These are phyloP conservation scores for Tragulus kanchil DNA, from an alignment of 2,113 vertebrate genomes.

Conservation along the genomic window DNA sequence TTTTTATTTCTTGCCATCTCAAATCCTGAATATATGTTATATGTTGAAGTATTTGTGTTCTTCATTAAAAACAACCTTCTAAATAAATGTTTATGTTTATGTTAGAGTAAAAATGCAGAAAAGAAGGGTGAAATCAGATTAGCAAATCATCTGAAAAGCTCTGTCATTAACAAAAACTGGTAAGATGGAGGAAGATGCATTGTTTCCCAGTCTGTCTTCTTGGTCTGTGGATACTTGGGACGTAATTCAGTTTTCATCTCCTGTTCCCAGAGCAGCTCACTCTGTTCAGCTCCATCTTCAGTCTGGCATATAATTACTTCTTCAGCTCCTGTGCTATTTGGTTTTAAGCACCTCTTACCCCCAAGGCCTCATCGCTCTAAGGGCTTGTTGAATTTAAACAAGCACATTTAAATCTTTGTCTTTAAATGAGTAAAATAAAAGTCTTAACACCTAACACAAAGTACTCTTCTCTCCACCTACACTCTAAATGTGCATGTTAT, in stretches of 20 bases:
- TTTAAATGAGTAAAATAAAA: conserved; percentile 84
- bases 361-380: conserved; percentile 76
- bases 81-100: conserved; percentile 38
- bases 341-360: conserved; percentile 84
- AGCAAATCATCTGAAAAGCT: conserved; percentile 42
- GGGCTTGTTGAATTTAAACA: conserved; percentile 84
- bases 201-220: conserved; percentile 35
- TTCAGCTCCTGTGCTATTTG: conserved; percentile 81
- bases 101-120: conserved; percentile 23
- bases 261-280: conserved; percentile 72
- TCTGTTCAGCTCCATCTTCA: conserved; percentile 75
- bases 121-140: conserved; percentile 23
- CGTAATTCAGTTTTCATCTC: conserved; percentile 73
- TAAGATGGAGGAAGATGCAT: conserved; percentile 18
- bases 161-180: conserved; percentile 46
- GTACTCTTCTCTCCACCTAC: conserved; percentile 65
- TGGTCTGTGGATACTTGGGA: conserved; percentile 58
- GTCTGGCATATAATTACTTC: conserved; percentile 82
- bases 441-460: conserved; percentile 76
- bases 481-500: conserved; percentile 75
- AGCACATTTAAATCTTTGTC: conserved; percentile 81
- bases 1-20: conserved; percentile 57
- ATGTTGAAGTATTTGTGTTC: conserved; percentile 57
- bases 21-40: conserved; percentile 28
- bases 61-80: conserved; percentile 64